These are phyloP conservation scores for Pipistrellus nathusii DNA, from an alignment of 2,797 vertebrate genomes.

Conservation along the genomic window DNA sequence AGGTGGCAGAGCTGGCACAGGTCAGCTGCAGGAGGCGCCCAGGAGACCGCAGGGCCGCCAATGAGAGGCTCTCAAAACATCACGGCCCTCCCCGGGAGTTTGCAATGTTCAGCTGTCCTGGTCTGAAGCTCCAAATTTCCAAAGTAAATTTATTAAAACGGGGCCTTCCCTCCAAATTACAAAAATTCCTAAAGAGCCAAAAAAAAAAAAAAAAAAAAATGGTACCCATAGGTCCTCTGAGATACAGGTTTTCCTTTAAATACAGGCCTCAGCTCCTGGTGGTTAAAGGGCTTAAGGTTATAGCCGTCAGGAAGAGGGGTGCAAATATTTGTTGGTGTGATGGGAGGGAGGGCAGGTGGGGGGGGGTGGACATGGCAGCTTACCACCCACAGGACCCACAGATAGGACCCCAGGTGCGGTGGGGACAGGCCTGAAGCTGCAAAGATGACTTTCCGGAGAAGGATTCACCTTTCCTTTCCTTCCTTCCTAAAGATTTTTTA, in stretches of 20 bases:
- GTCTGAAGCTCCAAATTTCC: slow-evolving; percentile 15
- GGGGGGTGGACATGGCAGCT: not conserved
- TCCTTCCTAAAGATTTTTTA: slow-evolving; percentile 63
- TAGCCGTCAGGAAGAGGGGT: slow-evolving; percentile 61
- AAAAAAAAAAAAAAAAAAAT: slow-evolving; percentile 45
- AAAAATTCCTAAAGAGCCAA: slow-evolving; percentile 38
- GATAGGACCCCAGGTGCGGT: slow-evolving; percentile 8
- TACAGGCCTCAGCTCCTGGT: slow-evolving; percentile 77
- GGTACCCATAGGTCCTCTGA: slow-evolving; percentile 61
- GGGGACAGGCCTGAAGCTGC: slow-evolving; percentile 74
- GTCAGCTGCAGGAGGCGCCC: not conserved
- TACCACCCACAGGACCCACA: not conserved
- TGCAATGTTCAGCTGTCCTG: not conserved
- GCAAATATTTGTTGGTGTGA: slow-evolving; percentile 62
- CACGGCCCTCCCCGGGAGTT: slow-evolving; percentile 73
- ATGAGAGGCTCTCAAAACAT: slow-evolving; percentile 78
- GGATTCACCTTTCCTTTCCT: not conserved
- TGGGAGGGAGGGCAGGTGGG: slow-evolving; percentile 7
- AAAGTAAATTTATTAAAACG: not conserved
- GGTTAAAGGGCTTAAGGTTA: slow-evolving; percentile 72
- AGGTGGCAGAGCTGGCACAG: slow-evolving; percentile 55
- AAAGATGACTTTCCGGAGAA: slow-evolving; percentile 70
- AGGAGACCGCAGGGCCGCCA: slow-evolving; percentile 53
- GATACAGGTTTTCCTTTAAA: slow-evolving; percentile 77
- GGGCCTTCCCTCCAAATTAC: slow-evolving; percentile 24